Percentiles rank a stretch among this genome's conserved stretches.
Evolutionary conservation across 2,113 vertebrate species (phyloP).

Genomic region (Sylvilagus bachmani): DNA sequence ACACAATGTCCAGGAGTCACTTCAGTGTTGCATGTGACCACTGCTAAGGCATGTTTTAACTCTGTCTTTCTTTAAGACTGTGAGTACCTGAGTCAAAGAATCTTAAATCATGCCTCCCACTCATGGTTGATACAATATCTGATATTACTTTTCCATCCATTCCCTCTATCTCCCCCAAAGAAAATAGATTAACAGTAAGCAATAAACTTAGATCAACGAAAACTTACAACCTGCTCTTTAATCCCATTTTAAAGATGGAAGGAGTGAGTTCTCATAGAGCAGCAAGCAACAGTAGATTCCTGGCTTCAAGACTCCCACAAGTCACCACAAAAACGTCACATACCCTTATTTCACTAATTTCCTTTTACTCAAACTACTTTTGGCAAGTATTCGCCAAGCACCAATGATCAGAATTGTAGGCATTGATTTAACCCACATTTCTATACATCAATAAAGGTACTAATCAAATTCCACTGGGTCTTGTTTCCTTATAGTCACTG

Average conservation of each 20-base stretch:
- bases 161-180: not conserved
- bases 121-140: not conserved
- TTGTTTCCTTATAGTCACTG: not conserved
- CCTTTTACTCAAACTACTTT: not conserved
- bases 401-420: not conserved
- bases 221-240: not conserved
- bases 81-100: not conserved
- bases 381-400: not conserved
- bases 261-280: not conserved
- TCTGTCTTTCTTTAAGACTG: not conserved
- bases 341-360: not conserved
- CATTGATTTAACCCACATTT: not conserved
- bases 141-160: not conserved
- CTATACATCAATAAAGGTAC: not conserved
- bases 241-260: not conserved
- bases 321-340: not conserved
- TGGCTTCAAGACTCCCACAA: not conserved
- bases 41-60: not conserved
- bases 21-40: not conserved
- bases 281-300: not conserved
- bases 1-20: not conserved
- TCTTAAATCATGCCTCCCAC: conserved; percentile 23
- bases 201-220: not conserved
- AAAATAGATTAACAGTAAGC: not conserved
- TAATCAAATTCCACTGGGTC: not conserved